A percentile compares a stretch with the other conserved stretches of the same genome.
These are phyloP conservation scores for Pleuronectes platessa DNA, from an alignment of 2,113 vertebrate species.

Conservation along the genomic window DNA sequence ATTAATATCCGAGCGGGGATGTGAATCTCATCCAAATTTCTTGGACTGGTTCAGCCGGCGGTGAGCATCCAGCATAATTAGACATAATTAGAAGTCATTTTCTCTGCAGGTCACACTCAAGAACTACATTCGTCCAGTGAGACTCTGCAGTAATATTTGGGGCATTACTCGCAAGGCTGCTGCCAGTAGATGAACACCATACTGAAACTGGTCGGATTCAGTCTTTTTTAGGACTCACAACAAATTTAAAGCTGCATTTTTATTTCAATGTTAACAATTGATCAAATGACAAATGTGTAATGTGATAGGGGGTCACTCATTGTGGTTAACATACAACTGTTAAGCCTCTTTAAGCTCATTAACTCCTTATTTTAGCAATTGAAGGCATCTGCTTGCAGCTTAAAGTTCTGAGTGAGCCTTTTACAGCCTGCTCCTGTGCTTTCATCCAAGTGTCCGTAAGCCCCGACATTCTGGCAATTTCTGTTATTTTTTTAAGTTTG, in stretches of 20 bases:
- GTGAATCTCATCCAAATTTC: slow-evolving; percentile 26
- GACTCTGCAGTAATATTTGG: slow-evolving; percentile 42
- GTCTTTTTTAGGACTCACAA: not conserved
- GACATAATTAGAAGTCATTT: slow-evolving; percentile 39
- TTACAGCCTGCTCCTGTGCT: too few species aligned
- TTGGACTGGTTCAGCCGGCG: slow-evolving; percentile 8
- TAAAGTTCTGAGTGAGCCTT: not conserved
- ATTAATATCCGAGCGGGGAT: slow-evolving; percentile 19
- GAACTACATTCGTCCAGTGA: slow-evolving; percentile 3
- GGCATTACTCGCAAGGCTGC: slow-evolving; percentile 14
- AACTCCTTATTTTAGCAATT: too few species aligned
- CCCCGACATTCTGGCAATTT: too few species aligned
- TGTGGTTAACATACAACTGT: too few species aligned
- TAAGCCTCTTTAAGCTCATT: too few species aligned
- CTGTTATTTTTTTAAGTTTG: too few species aligned
- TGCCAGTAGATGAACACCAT: slow-evolving; percentile 8
- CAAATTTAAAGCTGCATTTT: not conserved
- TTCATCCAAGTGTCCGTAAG: too few species aligned
- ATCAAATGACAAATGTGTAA: too few species aligned
- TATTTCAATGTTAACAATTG: not conserved
- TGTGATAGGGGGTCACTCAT: too few species aligned
- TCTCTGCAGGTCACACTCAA: slow-evolving; percentile 31
- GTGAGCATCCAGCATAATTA: slow-evolving; percentile 21
- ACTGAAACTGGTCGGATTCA: too few species aligned
- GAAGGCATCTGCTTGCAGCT: not conserved